A percentile compares a stretch with the other conserved stretches of the same genome.
These are phyloP conservation scores for Marcusenius ussheri DNA, from an alignment of 2,113 vertebrate species.

Conservation along the genomic window DNA sequence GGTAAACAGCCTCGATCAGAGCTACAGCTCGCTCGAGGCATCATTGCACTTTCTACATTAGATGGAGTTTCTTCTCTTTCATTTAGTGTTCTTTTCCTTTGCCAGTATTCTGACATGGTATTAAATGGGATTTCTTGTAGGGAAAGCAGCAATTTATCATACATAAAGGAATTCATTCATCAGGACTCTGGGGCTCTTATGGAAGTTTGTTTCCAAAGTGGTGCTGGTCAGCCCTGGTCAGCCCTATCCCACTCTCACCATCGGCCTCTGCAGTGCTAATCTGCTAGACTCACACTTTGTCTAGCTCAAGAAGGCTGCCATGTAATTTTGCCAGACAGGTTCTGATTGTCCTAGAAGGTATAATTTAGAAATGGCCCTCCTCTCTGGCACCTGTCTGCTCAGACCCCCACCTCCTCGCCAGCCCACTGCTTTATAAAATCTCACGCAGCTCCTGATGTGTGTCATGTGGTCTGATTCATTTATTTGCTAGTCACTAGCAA, in stretches of 20 bases:
- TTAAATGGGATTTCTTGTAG: constrained; percentile 65
- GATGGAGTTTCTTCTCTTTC: neutral
- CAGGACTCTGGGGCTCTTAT: constrained; percentile 65
- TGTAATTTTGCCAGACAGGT: constrained; percentile 3
- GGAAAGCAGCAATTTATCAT: constrained; percentile 77
- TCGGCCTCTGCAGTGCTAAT: neutral
- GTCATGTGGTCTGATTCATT: neutral
- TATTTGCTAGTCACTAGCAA: neutral
- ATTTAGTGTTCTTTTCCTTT: neutral
- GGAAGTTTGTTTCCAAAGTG: constrained; percentile 64
- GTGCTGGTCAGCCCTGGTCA: constrained; percentile 60
- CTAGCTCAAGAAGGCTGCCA: neutral
- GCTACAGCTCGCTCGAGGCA: neutral
- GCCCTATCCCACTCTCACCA: constrained; percentile 41
- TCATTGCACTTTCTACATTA: neutral
- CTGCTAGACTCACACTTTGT: neutral
- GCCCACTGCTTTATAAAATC: neutral
- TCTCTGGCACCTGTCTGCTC: neutral
- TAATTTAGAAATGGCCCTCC: neutral
- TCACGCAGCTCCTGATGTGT: neutral
- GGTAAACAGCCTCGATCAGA: neutral
- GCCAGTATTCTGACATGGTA: constrained; percentile 67
- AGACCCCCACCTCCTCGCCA: neutral
- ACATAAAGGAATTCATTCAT: constrained; percentile 82
- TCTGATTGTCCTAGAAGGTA: constrained; percentile 1